Base-by-base conservation (phyloP, 1,140 invertebrate genomes). In the Homalodisca vitripennis region DNA sequence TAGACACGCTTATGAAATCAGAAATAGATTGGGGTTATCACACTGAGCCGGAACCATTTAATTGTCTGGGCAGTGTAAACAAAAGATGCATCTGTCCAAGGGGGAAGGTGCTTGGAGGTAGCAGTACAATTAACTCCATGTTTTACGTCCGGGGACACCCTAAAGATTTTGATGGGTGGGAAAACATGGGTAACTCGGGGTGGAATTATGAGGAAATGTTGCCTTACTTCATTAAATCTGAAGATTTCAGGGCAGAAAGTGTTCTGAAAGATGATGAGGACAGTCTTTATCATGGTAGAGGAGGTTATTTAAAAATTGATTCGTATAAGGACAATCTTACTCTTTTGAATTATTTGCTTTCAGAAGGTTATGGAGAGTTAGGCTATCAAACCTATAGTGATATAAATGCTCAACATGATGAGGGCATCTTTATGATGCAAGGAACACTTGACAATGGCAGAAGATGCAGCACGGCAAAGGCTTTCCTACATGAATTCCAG, bases 381-480 rank as follows among this genome's bases (percentile, higher is more conserved):
- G 94, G 91, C 31, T 84, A 91, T 77, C 91, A 97, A 78, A 92
- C 95, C 85, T 94, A 92, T 10, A 74, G 87, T 0, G 88, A 90
- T 77, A 80, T 92, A 66, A 92, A 94, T 78, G 87, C 93, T 10
- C 85, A 87, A 0, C 84, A 90, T 71, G 90, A 93, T 76, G 92
- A 90, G 0, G 92, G 92, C 3, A 93, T 91, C 74, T 86, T 86
- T 0, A 84, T 92, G 47, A 87, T 91, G 0, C 92, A 70, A 75
- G 79, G 85, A 48, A 97, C 94, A 0, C 90, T 95, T 17, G 80
- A 93, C 31, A 84, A 93, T 55, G 94, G 94, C 0, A 88, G 87
- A 14, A 83, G 95, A 53, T 97, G 95, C 79, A 94, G 90, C 55
- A 93, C 94, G 0, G 87, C 93, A 0, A 93, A 92, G 77, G 94